Conservation (phyloP, 2,797 vertebrate species). For the Mastacembelus armatus region DNA sequence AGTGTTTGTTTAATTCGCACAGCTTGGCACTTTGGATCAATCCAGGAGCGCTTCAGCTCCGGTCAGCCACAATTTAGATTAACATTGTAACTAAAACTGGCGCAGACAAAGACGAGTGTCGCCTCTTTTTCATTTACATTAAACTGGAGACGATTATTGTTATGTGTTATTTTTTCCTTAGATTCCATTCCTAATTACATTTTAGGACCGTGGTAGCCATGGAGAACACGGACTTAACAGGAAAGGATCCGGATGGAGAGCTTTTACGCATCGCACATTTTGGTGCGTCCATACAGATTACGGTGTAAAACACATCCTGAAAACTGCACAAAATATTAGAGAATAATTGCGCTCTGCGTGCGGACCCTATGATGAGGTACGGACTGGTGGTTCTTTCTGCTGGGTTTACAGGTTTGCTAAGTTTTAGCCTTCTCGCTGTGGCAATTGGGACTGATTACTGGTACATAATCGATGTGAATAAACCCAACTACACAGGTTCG, state of each 20-base stretch:
- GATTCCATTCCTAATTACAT: neutral
- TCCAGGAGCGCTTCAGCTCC: conserved; percentile 25
- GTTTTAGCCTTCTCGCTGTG: conserved; percentile 82
- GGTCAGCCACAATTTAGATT: neutral
- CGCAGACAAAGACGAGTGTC: neutral
- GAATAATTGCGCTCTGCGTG: conserved; percentile 4
- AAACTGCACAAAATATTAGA: neutral
- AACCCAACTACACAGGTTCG: conserved; percentile 65
- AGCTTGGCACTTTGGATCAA: conserved; percentile 15
- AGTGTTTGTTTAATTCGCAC: accelerated
- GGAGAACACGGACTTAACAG: conserved; percentile 25
- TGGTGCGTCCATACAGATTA: conserved; percentile 21
- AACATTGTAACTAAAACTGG: neutral
- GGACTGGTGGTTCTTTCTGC: conserved; percentile 75
- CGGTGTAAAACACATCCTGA: neutral
- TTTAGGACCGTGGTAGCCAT: conserved; percentile 2
- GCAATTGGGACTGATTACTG: conserved; percentile 87
- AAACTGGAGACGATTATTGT: neutral
- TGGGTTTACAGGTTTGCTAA: conserved; percentile 80
- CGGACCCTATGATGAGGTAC: conserved; percentile 64
- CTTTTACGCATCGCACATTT: conserved; percentile 64
- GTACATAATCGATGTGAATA: conserved; percentile 87
- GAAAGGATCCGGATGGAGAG: conserved; percentile 44
- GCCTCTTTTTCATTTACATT: neutral
- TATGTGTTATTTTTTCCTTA: neutral